Evolutionary conservation across 2,113 vertebrate species (phyloP).

Genomic region (Actenoides hombroni): DNA sequence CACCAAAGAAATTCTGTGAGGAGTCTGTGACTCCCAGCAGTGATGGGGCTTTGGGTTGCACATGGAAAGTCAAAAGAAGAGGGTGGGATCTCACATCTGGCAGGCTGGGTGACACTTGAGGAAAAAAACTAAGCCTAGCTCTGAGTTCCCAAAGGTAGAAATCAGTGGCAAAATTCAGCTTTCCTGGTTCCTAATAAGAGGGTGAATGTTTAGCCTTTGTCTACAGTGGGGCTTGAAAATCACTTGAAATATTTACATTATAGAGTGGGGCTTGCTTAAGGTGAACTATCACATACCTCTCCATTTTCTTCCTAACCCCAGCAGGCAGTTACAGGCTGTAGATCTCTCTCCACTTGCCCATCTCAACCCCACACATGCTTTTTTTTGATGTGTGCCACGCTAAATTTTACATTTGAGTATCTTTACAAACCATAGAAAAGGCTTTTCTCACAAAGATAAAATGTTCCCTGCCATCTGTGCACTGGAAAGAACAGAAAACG

Average conservation of each 20-base stretch:
- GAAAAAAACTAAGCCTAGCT: neutral
- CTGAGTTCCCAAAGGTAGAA: neutral
- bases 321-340: neutral
- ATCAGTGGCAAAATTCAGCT: neutral
- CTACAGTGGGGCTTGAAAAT: neutral
- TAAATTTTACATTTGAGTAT: neutral
- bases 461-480: neutral
- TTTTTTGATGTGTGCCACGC: neutral
- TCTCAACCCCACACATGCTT: neutral
- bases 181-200: neutral
- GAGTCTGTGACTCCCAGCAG: neutral
- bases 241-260: neutral
- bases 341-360: neutral
- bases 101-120: neutral
- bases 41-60: neutral
- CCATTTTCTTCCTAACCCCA: neutral
- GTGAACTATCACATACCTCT: neutral
- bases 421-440: neutral
- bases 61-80: neutral
- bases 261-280: neutral
- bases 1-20: neutral
- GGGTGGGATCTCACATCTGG: neutral
- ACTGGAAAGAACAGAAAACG: neutral
- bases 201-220: neutral
- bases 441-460: neutral